Evolutionary conservation across 2,113 vertebrate genomes (phyloP).

Genomic region (Nannobrachium achirus): DNA sequence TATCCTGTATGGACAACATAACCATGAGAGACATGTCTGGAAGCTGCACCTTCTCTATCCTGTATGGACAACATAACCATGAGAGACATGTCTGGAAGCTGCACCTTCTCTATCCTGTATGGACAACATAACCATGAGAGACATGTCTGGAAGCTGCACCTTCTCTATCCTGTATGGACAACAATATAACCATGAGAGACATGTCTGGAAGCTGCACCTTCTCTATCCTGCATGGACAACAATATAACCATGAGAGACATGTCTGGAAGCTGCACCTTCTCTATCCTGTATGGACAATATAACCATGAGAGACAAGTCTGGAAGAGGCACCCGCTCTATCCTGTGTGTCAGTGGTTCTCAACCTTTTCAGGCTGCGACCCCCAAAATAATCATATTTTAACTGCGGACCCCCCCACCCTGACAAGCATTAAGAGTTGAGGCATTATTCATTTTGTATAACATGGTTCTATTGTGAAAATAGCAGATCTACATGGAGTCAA

Average conservation of each 20-base stretch:
- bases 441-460: too few relatives aligned
- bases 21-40: constrained; percentile 61
- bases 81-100: constrained; percentile 75
- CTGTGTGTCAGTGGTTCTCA: too few relatives aligned
- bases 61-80: constrained; percentile 9
- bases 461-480: too few relatives aligned
- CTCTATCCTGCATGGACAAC: constrained; percentile 50
- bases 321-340: too few relatives aligned
- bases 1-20: background rate
- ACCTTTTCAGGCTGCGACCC: too few relatives aligned
- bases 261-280: too few relatives aligned
- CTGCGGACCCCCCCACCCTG: too few relatives aligned
- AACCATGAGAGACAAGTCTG: background rate
- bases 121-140: background rate
- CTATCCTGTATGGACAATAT: background rate
- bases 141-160: constrained; percentile 80
- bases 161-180: constrained; percentile 66
- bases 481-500: too few relatives aligned
- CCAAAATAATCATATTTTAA: too few relatives aligned
- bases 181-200: too few relatives aligned
- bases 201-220: too few relatives aligned
- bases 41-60: constrained; percentile 80
- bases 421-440: too few relatives aligned
- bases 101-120: constrained; percentile 75
- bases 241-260: background rate